These are phyloP conservation scores for Triops longicaudatus DNA, from an alignment of 1,140 invertebrate genomes.

Conservation along the genomic window DNA sequence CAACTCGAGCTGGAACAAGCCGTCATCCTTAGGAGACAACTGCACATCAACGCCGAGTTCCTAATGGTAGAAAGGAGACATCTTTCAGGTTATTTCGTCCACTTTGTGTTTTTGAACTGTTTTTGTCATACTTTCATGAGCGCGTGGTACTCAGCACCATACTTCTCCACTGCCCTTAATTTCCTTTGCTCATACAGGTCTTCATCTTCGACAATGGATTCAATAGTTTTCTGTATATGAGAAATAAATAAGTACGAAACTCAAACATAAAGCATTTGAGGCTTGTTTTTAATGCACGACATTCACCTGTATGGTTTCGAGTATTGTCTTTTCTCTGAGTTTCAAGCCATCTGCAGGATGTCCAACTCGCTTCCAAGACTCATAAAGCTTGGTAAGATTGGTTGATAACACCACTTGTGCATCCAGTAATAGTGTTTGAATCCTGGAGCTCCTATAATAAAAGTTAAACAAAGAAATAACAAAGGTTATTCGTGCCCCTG, in stretches of 20 bases:
- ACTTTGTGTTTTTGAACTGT: not conserved
- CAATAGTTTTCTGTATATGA: constrained; percentile 18
- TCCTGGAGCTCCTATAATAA: not conserved
- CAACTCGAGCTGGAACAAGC: not conserved
- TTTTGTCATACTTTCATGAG: constrained; percentile 16
- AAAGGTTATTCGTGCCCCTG: not conserved
- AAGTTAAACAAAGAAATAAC: not conserved
- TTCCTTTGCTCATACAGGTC: constrained; percentile 17
- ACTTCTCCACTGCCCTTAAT: constrained; percentile 3
- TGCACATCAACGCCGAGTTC: constrained; percentile 12
- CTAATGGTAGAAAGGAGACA: not conserved
- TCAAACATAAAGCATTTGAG: not conserved
- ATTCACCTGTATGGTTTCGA: not conserved
- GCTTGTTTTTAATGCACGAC: not conserved
- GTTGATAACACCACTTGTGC: not conserved
- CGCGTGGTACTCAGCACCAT: not conserved
- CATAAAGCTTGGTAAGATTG: not conserved
- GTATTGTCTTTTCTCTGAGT: not conserved
- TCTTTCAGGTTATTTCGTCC: not conserved
- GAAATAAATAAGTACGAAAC: not conserved
- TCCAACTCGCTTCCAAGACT: not conserved
- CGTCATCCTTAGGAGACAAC: constrained; percentile 10
- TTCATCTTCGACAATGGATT: constrained; percentile 24
- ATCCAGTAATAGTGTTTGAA: not conserved
- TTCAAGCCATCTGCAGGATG: not conserved